phyloP scores from a whole-genome alignment of 2,113 vertebrate species.

The Etia nguti region DNA sequence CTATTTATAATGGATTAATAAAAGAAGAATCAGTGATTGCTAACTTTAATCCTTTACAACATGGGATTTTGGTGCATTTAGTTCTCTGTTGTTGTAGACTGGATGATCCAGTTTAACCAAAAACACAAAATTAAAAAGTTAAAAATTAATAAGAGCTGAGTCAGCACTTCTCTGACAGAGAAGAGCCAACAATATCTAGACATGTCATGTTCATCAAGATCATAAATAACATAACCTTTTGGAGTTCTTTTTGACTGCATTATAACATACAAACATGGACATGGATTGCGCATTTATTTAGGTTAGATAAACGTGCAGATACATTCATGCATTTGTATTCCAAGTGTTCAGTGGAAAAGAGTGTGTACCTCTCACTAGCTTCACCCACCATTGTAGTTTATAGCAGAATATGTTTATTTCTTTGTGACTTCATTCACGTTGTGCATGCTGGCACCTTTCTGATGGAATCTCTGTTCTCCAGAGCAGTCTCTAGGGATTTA shows the following conservation, averaged over 20 bases:
- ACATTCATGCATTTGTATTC: background rate
- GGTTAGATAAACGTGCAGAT: background rate
- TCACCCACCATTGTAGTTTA: background rate
- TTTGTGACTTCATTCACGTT: background rate
- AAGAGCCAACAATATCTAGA: background rate
- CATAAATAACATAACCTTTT: background rate
- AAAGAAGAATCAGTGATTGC: background rate
- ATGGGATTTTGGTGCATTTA: background rate
- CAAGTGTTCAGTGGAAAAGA: background rate
- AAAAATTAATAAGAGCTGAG: background rate
- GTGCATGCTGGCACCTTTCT: background rate
- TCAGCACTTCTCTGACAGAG: background rate
- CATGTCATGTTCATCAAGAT: background rate
- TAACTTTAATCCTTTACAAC: background rate
- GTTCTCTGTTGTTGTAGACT: background rate
- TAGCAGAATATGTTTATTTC: background rate
- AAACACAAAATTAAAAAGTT: background rate
- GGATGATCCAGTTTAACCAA: background rate
- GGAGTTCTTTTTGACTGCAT: background rate
- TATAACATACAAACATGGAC: background rate
- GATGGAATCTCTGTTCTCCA: background rate
- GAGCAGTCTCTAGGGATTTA: slow-evolving; percentile 10
- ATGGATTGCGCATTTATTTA: background rate
- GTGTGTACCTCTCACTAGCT: background rate
- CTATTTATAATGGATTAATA: background rate